Evolutionary conservation across 2,113 vertebrate genomes (phyloP).

Genomic region (Sebastes schlegelii): DNA sequence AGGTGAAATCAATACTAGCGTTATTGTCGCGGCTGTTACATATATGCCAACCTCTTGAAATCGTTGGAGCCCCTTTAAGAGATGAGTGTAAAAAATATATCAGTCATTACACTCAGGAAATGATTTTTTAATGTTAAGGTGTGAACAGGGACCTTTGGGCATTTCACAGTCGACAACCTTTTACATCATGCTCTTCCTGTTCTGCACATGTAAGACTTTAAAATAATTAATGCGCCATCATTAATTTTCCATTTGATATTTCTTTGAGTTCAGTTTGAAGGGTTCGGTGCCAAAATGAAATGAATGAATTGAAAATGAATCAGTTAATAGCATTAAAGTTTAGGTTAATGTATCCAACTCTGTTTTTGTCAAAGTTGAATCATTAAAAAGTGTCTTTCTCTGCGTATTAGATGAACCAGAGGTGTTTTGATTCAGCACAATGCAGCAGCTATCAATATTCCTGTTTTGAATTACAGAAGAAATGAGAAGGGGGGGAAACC

Average conservation of each 20-base stretch:
- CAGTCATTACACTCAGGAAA: not conserved
- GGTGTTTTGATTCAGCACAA: constrained; percentile 9
- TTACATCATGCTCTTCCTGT: constrained; percentile 1
- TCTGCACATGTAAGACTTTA: constrained; percentile 1
- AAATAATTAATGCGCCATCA: constrained; percentile 11
- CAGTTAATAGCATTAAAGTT: not conserved
- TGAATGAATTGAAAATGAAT: too few species aligned
- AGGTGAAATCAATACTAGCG: not conserved
- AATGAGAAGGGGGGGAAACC: not conserved
- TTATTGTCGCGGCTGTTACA: not conserved
- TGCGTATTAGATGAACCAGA: not conserved
- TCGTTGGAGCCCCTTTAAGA: not conserved
- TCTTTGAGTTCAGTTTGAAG: not conserved
- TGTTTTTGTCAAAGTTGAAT: not conserved
- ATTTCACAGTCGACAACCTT: constrained; percentile 17
- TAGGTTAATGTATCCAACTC: not conserved
- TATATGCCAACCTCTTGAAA: not conserved
- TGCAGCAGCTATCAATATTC: constrained; percentile 38
- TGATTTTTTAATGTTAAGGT: not conserved
- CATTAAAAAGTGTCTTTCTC: not conserved
- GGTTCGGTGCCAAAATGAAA: not conserved
- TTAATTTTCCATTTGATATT: constrained; percentile 4
- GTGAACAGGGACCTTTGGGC: not conserved
- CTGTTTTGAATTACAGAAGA: not conserved
- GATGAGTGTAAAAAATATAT: not conserved